A percentile compares a stretch with the other conserved stretches of the same genome.
These are phyloP conservation scores for Diabrotica undecimpunctata DNA, from an alignment of 1,140 invertebrate genomes.

Conservation along the genomic window DNA sequence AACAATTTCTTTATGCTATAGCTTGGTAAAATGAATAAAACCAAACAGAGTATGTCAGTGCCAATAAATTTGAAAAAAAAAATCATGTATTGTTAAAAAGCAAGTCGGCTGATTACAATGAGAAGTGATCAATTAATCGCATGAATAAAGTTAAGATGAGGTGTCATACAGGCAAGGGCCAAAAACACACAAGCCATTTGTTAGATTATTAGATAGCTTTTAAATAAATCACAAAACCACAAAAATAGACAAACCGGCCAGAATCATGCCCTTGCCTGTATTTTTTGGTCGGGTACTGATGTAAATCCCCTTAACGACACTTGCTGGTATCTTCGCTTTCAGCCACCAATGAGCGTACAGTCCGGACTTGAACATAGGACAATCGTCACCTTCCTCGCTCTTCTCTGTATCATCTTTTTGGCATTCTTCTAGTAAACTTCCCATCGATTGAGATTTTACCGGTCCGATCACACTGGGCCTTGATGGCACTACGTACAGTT, in stretches of 20 bases:
- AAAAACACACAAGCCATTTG: slow-evolving; percentile 28
- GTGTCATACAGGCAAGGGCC: slow-evolving; percentile 44
- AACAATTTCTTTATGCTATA: too few species aligned
- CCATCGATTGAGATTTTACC: slow-evolving; percentile 32
- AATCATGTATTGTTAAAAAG: too few species aligned
- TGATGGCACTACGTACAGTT: slow-evolving; percentile 9
- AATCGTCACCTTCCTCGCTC: slow-evolving; percentile 26
- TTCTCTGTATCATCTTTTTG: slow-evolving; percentile 12
- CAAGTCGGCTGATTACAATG: too few species aligned
- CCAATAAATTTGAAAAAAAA: too few species aligned
- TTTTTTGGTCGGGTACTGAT: slow-evolving; percentile 42
- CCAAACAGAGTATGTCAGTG: too few species aligned
- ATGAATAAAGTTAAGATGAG: neutral
- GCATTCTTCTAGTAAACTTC: slow-evolving; percentile 26
- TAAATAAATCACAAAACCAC: slow-evolving; percentile 17
- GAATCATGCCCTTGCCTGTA: slow-evolving; percentile 59
- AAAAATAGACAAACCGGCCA: slow-evolving; percentile 26
- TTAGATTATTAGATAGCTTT: slow-evolving; percentile 18
- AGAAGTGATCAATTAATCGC: too few species aligned
- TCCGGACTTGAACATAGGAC: slow-evolving; percentile 68
- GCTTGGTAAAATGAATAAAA: too few species aligned
- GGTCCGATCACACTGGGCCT: slow-evolving; percentile 30
- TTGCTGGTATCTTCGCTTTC: slow-evolving; percentile 74
- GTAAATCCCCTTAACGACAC: slow-evolving; percentile 55
- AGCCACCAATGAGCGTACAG: slow-evolving; percentile 90